Evolutionary conservation across 2,888 invertebrate species (phyloP).

Genomic region (Calameuta pallipes): DNA sequence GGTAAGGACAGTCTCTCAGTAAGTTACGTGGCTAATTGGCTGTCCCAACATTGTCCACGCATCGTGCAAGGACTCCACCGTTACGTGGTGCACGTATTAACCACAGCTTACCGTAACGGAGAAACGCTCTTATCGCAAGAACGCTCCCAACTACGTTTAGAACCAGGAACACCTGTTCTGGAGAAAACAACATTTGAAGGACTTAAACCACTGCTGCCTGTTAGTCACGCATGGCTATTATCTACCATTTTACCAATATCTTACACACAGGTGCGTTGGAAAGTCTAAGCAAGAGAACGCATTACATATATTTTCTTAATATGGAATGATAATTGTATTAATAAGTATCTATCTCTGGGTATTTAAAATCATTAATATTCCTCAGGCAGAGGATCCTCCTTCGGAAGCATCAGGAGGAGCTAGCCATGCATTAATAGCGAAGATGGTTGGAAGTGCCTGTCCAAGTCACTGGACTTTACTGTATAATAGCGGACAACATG

Average conservation of each 20-base stretch:
- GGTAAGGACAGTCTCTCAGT: conserved; percentile 79
- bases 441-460: conserved; percentile 61
- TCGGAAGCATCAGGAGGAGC: conserved; percentile 34
- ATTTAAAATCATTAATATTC: background rate
- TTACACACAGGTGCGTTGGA: conserved; percentile 58
- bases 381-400: conserved; percentile 40
- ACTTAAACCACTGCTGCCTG: conserved; percentile 68
- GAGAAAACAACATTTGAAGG: conserved; percentile 58
- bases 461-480: conserved; percentile 85
- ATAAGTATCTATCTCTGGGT: background rate
- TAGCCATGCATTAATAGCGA: conserved; percentile 50
- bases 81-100: conserved; percentile 72
- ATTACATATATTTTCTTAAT: background rate
- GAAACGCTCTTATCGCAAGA: conserved; percentile 52
- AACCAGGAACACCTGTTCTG: conserved; percentile 81
- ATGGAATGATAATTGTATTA: background rate
- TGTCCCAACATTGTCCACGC: conserved; percentile 81
- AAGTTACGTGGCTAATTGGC: conserved; percentile 85
- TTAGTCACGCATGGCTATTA: conserved; percentile 79
- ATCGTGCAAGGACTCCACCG: conserved; percentile 82
- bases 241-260: conserved; percentile 74
- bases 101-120: conserved; percentile 70
- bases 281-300: background rate
- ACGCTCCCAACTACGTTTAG: conserved; percentile 68
- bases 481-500: conserved; percentile 87